Base-by-base conservation (phyloP, 2,797 vertebrate species). In the Phataginus tetradactyla region DNA sequence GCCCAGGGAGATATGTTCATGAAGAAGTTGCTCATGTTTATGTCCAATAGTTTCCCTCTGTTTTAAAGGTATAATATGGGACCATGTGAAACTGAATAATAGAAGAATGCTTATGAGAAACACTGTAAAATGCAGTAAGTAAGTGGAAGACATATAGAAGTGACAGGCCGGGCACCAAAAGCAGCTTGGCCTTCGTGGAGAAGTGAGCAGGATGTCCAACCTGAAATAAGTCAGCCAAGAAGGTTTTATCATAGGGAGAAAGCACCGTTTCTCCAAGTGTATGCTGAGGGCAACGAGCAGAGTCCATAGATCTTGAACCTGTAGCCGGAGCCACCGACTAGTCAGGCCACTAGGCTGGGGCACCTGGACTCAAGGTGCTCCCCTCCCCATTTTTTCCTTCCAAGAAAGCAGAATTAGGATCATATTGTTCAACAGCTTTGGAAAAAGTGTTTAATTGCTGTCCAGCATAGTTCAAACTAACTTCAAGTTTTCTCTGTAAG, bases 401-500 rank as follows among this genome's bases (percentile, higher is more conserved):
- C 55, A 42, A 71, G 63, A 87, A 88, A 75, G 72, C 79, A 90
- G 79, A 95, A 49, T 78, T 53, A 85, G 39, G n/a, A 20, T 59
- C 10, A 2, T 57, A 7, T 57, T 57, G 34, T 8, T 91, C 51
- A 92, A 27, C 5, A n/a, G 61, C 53, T 84, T 85, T 49, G 45
- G 27, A 13, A 51, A 66, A 87, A 42, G 11, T 25, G 7, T 45
- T 51, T 90, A 80, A 32, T 61, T 87, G 15, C 39, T 61, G 11
- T 25, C 32, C 66, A 72, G 71, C 15, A 51, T 25, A 61, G 42
- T 90, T 94, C 51, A 84, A 29, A 69, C 5, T 34, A 94, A 61
- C 7, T 21, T 71, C 77, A 51, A 3, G 13, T 86, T 94, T 93
- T 95, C n/a, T 89, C 12, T 6, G 4, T 14, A 55, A 32, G 55